Percentiles rank a stretch among this genome's conserved stretches.
These are phyloP conservation scores for Enteromius viviparus DNA, from an alignment of 2,797 vertebrate genomes.

Conservation along the genomic window DNA sequence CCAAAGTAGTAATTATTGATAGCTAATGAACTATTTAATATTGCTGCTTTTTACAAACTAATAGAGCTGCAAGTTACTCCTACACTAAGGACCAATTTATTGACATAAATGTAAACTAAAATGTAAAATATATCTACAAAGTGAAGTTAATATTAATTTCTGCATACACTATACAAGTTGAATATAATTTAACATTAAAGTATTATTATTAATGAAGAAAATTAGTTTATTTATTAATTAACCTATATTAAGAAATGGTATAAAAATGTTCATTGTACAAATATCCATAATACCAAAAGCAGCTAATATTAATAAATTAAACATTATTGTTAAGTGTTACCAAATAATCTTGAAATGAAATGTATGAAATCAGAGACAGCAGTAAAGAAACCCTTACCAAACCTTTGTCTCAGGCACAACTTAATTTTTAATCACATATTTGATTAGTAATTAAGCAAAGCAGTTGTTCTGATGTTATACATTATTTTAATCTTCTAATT, in stretches of 20 bases:
- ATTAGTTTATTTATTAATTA: background rate
- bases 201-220: background rate
- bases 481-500: background rate
- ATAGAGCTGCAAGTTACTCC: background rate
- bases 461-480: background rate
- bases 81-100: background rate
- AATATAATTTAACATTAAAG: background rate
- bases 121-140: background rate
- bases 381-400: background rate
- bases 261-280: background rate
- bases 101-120: background rate
- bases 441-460: slow-evolving; percentile 3
- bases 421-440: background rate
- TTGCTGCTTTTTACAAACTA: background rate
- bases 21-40: background rate
- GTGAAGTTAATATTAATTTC: background rate
- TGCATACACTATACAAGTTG: background rate
- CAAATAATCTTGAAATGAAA: background rate
- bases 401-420: slow-evolving; percentile 38
- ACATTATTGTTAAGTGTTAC: background rate
- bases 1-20: background rate
- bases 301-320: background rate
- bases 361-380: slow-evolving; percentile 32
- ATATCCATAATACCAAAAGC: background rate
- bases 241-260: background rate